These are phyloP conservation scores for Eriocheir sinensis DNA, from an alignment of 1,140 invertebrate species.

Conservation along the genomic window DNA sequence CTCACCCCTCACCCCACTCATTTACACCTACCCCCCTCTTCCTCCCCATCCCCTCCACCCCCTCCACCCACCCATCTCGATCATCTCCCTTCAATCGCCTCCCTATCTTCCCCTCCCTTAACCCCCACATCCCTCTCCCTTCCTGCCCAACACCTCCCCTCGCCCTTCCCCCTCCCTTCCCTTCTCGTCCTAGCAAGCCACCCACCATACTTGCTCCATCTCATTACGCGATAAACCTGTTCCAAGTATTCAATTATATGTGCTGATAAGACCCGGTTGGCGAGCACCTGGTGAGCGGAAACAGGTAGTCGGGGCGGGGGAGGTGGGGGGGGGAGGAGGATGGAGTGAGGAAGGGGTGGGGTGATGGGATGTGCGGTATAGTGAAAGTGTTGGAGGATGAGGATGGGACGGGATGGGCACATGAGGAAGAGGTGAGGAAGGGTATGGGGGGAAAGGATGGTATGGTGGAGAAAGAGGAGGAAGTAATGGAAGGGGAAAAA, in stretches of 20 bases:
- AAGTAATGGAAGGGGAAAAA: background rate
- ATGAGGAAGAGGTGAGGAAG: background rate
- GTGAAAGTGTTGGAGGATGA: background rate
- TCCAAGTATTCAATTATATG: slow-evolving; percentile 17
- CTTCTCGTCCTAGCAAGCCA: no score
- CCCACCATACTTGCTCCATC: background rate
- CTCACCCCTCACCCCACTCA: background rate
- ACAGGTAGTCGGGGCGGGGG: background rate
- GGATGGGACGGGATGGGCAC: background rate
- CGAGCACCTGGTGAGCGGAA: slow-evolving; percentile 9
- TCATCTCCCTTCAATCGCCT: no score
- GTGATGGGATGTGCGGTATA: background rate
- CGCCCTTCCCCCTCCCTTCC: no score
- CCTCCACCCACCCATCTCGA: background rate
- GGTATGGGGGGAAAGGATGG: background rate
- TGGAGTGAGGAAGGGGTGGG: background rate
- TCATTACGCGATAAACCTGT: slow-evolving; percentile 7
- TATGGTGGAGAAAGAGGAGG: background rate
- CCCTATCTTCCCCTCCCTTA: background rate
- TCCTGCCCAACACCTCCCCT: background rate
- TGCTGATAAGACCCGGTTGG: slow-evolving; percentile 20
- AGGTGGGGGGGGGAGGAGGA: background rate
- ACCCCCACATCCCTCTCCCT: no score
- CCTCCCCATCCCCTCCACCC: background rate
- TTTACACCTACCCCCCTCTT: background rate